Evolutionary conservation across 2,113 vertebrate genomes (phyloP).

Genomic region (Dasyornis broadbenti): DNA sequence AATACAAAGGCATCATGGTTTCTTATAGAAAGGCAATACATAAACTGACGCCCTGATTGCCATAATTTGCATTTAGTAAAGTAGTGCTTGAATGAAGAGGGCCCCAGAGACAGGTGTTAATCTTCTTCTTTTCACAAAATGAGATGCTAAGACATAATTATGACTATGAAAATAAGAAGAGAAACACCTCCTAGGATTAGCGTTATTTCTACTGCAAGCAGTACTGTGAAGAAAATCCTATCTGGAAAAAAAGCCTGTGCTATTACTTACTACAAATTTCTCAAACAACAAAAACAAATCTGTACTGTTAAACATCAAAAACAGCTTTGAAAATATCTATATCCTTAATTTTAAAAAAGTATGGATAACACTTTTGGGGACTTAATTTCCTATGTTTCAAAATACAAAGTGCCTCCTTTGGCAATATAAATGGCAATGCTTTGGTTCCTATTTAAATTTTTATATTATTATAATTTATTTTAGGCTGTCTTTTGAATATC

Average conservation of each 20-base stretch:
- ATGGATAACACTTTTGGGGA: constrained; percentile 55
- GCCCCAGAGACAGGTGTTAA: constrained; percentile 47
- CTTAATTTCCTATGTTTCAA: constrained; percentile 62
- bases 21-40: constrained; percentile 76
- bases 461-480: constrained; percentile 55
- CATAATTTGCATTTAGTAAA: constrained; percentile 60
- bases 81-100: constrained; percentile 60
- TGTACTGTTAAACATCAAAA: constrained; percentile 68
- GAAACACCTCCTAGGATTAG: constrained; percentile 43
- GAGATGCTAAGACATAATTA: constrained; percentile 78
- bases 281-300: constrained; percentile 63
- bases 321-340: constrained; percentile 71
- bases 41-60: constrained; percentile 69
- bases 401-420: constrained; percentile 73
- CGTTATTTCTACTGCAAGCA: constrained; percentile 66
- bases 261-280: constrained; percentile 55
- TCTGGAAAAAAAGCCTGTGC: constrained; percentile 37
- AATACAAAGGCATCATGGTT: constrained; percentile 82
- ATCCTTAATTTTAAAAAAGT: constrained; percentile 65
- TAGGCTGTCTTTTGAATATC: constrained; percentile 60
- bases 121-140: constrained; percentile 67
- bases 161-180: constrained; percentile 68
- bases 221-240: constrained; percentile 43
- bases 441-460: constrained; percentile 69
- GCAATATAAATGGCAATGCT: constrained; percentile 72